A percentile compares a stretch with the other conserved stretches of the same genome.
phyloP scores from a whole-genome alignment of 2,113 vertebrate genomes.

The Pachycephala philippinensis region DNA sequence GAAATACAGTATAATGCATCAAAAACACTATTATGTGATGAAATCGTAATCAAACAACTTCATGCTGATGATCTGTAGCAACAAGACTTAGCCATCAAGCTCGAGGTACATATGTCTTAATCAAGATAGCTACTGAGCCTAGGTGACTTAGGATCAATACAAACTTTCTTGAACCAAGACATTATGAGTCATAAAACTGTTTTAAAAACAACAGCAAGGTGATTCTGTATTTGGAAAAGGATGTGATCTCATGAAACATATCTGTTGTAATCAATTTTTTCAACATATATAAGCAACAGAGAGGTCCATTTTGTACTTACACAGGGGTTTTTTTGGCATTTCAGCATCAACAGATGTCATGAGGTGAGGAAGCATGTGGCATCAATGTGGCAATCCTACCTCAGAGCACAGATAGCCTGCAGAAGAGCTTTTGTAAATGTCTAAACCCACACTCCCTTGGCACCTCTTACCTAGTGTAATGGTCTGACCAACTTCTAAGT shows the following conservation, averaged over 20 bases:
- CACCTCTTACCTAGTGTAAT: not conserved
- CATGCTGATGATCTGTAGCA: not conserved
- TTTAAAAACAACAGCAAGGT: not conserved
- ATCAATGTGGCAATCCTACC: not conserved
- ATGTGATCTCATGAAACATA: not conserved
- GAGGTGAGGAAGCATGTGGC: slow-evolving; percentile 23
- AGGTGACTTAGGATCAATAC: not conserved
- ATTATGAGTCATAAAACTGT: not conserved
- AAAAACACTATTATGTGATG: not conserved
- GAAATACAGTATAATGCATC: not conserved
- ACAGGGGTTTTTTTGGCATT: not conserved
- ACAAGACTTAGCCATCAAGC: not conserved
- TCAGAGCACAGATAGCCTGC: not conserved
- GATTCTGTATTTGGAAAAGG: not conserved
- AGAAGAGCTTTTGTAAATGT: slow-evolving; percentile 5
- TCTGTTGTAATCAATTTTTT: not conserved
- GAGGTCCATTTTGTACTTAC: not conserved
- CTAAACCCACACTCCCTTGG: slow-evolving; percentile 35
- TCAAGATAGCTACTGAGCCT: not conserved
- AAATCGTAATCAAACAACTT: not conserved
- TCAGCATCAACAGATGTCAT: slow-evolving; percentile 16
- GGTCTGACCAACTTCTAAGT: slow-evolving; percentile 20
- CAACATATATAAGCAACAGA: not conserved
- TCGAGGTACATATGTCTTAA: not conserved
- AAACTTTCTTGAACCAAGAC: not conserved